These are phyloP conservation scores for Diabrotica balteata DNA, from an alignment of 2,888 invertebrate genomes.

Conservation along the genomic window DNA sequence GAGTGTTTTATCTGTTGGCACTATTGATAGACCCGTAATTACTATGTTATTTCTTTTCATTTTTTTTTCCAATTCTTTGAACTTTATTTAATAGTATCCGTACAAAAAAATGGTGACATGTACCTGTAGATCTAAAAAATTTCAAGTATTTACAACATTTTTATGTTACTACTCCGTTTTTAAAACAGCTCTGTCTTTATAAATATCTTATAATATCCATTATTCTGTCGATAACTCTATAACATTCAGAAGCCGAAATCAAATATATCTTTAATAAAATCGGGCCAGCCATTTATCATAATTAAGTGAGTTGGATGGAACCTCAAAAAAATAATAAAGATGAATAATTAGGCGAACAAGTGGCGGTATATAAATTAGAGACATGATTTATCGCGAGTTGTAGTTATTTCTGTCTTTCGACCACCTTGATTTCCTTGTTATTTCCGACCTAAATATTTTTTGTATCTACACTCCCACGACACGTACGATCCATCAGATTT, in stretches of 20 bases:
- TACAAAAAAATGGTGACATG: no score
- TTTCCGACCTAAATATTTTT: constrained; percentile 16
- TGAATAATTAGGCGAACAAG: constrained; percentile 26
- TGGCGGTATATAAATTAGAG: constrained; percentile 23
- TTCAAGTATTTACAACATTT: no score
- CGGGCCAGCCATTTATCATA: constrained; percentile 15
- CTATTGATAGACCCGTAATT: no score
- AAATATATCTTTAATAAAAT: constrained; percentile 10
- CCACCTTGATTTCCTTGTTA: constrained; percentile 16
- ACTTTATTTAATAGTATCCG: no score
- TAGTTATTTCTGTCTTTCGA: constrained; percentile 23
- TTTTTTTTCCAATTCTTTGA: no score
- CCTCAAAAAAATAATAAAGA: constrained; percentile 14
- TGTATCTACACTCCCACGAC: no score
- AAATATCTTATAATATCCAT: constrained; percentile 6
- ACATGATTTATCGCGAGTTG: constrained; percentile 16
- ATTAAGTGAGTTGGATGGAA: constrained; percentile 13
- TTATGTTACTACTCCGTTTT: background rate
- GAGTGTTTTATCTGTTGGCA: no score
- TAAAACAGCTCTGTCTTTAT: background rate
- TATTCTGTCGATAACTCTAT: constrained; percentile 15
- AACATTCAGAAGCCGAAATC: constrained; percentile 2
- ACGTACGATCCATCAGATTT: no score
- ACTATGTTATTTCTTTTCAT: no score
- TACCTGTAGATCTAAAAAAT: no score